Percentiles rank a stretch among this genome's conserved stretches.
These are phyloP conservation scores for Tiliqua scincoides DNA, from an alignment of 2,113 vertebrate species.

Conservation along the genomic window DNA sequence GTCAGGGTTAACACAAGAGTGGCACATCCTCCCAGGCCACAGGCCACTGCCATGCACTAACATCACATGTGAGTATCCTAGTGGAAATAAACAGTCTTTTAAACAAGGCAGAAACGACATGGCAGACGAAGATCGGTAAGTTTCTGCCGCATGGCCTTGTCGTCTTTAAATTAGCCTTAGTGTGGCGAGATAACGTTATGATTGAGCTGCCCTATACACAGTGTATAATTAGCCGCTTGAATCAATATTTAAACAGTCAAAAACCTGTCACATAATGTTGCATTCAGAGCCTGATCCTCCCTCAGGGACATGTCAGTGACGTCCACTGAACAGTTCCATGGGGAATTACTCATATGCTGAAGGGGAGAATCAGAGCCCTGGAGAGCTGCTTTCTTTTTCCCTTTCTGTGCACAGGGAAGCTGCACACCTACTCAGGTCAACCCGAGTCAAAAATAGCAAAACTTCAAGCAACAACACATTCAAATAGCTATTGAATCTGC, in stretches of 20 bases:
- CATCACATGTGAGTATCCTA: neutral
- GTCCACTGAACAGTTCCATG: constrained; percentile 51
- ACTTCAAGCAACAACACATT: constrained; percentile 48
- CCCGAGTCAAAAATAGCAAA: constrained; percentile 49
- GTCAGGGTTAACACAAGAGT: neutral
- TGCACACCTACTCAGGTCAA: constrained; percentile 52
- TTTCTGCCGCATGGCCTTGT: neutral
- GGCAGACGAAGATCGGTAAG: neutral
- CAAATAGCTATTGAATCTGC: constrained; percentile 46
- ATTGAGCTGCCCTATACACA: constrained; percentile 9
- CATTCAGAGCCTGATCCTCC: constrained; percentile 35
- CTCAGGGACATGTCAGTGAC: constrained; percentile 41
- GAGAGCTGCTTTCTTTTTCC: constrained; percentile 59
- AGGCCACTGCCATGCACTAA: neutral
- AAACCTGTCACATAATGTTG: constrained; percentile 52
- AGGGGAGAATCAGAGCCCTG: constrained; percentile 13
- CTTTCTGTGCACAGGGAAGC: constrained; percentile 49
- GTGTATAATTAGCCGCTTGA: constrained; percentile 48
- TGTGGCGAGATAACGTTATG: neutral
- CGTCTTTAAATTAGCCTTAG: neutral
- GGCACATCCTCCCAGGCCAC: neutral
- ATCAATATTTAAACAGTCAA: constrained; percentile 61
- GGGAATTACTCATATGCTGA: constrained; percentile 32
- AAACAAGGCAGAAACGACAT: neutral
- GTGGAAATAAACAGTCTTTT: neutral